Conservation (phyloP, 2,888 invertebrate genomes). For the Balanococcus diminutus region DNA sequence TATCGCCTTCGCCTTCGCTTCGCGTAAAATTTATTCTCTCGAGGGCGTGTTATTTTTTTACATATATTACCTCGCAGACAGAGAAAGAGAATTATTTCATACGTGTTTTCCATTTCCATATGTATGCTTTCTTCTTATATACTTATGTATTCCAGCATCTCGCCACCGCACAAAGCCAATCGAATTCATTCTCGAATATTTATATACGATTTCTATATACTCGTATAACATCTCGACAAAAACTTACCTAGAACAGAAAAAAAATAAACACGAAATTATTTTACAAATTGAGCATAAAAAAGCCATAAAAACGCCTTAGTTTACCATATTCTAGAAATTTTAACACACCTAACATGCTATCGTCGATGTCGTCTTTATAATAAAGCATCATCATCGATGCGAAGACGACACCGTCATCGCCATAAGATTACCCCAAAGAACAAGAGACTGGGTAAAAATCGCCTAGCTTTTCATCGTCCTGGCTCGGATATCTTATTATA, state of each 20-base stretch:
- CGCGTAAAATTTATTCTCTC: not conserved
- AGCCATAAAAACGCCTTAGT: not conserved
- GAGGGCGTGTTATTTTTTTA: not conserved
- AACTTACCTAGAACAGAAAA: constrained; percentile 5
- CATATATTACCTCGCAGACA: not conserved
- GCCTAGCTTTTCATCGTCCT: not conserved
- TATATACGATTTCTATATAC: not conserved
- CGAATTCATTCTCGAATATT: not conserved
- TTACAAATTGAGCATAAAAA: not conserved
- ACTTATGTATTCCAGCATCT: no score
- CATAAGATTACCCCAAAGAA: not conserved
- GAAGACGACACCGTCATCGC: not conserved
- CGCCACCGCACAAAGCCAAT: not conserved
- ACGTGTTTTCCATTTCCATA: not conserved
- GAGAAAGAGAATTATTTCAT: not conserved
- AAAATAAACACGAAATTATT: not conserved
- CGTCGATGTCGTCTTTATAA: not conserved
- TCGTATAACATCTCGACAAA: not conserved
- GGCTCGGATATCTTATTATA: not conserved
- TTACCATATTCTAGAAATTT: not conserved
- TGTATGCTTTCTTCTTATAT: not conserved
- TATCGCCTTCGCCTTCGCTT: not conserved
- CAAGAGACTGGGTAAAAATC: not conserved
- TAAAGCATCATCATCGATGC: not conserved
- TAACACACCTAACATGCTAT: not conserved